Evolutionary conservation across 2,888 invertebrate species (phyloP), one percentile per base, ranked within the genome.

Genomic region (Leptodirus hochenwartii): DNA sequence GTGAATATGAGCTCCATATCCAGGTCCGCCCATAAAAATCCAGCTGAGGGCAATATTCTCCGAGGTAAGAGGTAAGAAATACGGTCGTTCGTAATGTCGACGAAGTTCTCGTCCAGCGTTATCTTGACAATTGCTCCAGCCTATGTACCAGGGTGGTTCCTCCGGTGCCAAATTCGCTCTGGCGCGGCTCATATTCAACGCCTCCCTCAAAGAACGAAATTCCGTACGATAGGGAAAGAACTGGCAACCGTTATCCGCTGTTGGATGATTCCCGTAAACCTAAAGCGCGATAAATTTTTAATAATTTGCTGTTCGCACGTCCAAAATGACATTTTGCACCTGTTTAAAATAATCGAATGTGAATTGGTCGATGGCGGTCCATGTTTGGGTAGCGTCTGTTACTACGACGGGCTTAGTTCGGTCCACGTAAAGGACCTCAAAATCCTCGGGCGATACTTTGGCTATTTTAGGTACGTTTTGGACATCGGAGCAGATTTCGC

Each of bases 11-110:
- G 93, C 93, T 0, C 95, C 95, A 46, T 81, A 72, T 1, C 93
- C 93, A 1, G 85, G 77, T 16, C 82, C 87, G 2, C 95, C 95
- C 79, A 95, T 93, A 51, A 95, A 95, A 42, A 95, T 79, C 93
- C 93, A 95, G 54, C 90, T 91, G 0, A 84, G 72, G 36, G 77
- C 80, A 45, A 85, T 81, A 44, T 80, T 81, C 53, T 93, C 91
- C 0, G 93, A 80, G 1, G 71, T 69, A 17, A 55, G 56, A 0
- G 93, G 91, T 29, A 95, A 61, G 53, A 95, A 95, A 50, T 93
- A 91, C 0, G 93, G 93, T 17, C 76, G 61, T 2, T 61, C 57
- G 50, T 90, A 88, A 49, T 84, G 82, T 30, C 68, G 51, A 26
- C 91, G 64, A 31, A 95, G 59, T 23, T 66, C 60, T 43, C 73